A percentile compares a stretch with the other conserved stretches of the same genome.
Conservation (phyloP, 2,888 invertebrate genomes). For the Calameuta pallipes region DNA sequence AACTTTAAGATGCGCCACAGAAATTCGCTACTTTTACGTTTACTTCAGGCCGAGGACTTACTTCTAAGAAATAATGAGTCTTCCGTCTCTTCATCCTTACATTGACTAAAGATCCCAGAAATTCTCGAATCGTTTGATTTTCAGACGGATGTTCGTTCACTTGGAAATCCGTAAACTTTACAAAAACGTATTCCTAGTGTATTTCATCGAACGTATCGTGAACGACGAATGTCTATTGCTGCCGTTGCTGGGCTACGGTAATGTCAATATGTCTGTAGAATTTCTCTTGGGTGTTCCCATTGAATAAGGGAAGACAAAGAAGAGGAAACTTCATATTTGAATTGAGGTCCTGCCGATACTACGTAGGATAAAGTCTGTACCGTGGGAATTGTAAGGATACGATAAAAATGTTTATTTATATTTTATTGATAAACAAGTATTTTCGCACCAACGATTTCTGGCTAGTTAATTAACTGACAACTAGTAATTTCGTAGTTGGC, state of each 20-base stretch:
- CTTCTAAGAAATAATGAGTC: not conserved
- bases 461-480: conserved; percentile 25
- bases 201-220: not conserved
- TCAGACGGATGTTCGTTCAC: not conserved
- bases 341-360: not conserved
- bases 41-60: not conserved
- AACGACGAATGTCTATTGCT: not conserved
- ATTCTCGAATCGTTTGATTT: not conserved
- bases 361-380: not conserved
- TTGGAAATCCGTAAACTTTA: not conserved
- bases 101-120: not conserved
- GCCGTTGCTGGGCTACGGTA: not conserved
- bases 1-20: conserved; percentile 28
- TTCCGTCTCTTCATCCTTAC: not conserved
- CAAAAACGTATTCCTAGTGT: not conserved
- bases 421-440: conserved; percentile 8
- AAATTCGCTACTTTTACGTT: not conserved
- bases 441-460: conserved; percentile 20
- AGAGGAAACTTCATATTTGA: not conserved
- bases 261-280: not conserved
- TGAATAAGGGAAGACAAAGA: not conserved
- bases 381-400: not conserved
- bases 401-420: not conserved
- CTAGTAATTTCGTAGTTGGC: conserved; percentile 21
- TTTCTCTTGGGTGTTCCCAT: not conserved